phyloP scores from a whole-genome alignment of 2,113 vertebrate genomes.

The Chauna torquata region DNA sequence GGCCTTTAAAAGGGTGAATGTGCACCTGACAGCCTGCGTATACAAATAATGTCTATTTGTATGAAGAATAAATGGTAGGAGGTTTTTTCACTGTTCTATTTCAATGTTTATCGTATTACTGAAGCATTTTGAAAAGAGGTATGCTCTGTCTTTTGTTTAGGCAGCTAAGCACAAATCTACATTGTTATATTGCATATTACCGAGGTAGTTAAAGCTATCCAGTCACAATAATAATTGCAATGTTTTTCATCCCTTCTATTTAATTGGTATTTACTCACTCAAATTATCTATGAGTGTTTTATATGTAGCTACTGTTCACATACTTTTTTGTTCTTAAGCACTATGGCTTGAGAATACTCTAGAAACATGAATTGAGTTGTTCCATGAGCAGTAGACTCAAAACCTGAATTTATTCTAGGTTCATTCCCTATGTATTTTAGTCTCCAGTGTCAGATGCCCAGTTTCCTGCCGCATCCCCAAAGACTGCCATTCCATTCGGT shows the following conservation, averaged over 20 bases:
- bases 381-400: not conserved
- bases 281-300: conserved; percentile 15
- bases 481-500: not conserved
- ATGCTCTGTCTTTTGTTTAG: conserved; percentile 59
- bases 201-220: conserved; percentile 40
- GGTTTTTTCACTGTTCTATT: conserved; percentile 47
- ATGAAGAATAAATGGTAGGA: not conserved
- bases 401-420: not conserved
- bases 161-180: conserved; percentile 52
- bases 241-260: conserved; percentile 45
- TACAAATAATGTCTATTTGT: not conserved
- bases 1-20: not conserved
- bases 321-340: not conserved
- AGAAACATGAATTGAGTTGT: not conserved
- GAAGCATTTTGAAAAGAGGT: not conserved
- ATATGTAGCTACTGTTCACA: not conserved
- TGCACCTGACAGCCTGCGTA: not conserved
- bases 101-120: conserved; percentile 55
- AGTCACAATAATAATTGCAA: not conserved
- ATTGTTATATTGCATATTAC: conserved; percentile 30
- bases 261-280: conserved; percentile 69
- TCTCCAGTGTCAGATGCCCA: not conserved
- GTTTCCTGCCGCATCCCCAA: not conserved
- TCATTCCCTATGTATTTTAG: not conserved
- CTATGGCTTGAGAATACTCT: not conserved